These are phyloP conservation scores for Escarpia spicata DNA, from an alignment of 2,888 invertebrate species.

Conservation along the genomic window DNA sequence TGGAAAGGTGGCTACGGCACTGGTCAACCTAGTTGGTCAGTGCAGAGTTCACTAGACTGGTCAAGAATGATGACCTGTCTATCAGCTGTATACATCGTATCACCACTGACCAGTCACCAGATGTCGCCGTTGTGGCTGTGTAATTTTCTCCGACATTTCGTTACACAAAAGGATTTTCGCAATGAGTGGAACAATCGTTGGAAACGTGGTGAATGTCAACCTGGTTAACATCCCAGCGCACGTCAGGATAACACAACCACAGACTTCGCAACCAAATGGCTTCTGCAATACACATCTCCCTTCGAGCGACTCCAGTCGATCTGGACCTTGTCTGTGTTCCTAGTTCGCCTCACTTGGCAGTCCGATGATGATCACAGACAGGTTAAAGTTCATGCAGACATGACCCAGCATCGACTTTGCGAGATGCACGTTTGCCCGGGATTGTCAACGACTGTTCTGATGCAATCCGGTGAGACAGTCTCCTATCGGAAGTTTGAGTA, in stretches of 20 bases:
- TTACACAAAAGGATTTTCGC: background rate
- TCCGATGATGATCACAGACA: background rate
- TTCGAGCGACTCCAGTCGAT: background rate
- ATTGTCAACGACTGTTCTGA: background rate
- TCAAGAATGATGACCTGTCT: too few relatives aligned
- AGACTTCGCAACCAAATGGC: background rate
- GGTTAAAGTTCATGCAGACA: background rate
- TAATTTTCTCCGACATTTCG: background rate
- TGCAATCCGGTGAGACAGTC: background rate
- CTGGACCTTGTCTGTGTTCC: background rate
- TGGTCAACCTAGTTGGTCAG: background rate
- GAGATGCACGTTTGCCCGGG: background rate
- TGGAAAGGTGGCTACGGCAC: background rate
- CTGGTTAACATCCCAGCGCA: background rate
- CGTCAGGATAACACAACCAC: background rate
- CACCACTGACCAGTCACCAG: background rate
- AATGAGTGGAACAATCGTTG: background rate
- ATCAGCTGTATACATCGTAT: background rate
- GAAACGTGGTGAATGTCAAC: background rate
- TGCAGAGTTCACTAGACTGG: background rate
- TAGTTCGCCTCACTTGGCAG: background rate
- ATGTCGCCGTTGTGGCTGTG: background rate
- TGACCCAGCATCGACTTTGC: background rate
- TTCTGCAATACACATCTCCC: background rate
- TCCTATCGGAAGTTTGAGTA: constrained; percentile 45